Evolutionary conservation across 2,888 invertebrate genomes (phyloP), one percentile per base, ranked within the genome.

Genomic region (Brachyptera risi): DNA sequence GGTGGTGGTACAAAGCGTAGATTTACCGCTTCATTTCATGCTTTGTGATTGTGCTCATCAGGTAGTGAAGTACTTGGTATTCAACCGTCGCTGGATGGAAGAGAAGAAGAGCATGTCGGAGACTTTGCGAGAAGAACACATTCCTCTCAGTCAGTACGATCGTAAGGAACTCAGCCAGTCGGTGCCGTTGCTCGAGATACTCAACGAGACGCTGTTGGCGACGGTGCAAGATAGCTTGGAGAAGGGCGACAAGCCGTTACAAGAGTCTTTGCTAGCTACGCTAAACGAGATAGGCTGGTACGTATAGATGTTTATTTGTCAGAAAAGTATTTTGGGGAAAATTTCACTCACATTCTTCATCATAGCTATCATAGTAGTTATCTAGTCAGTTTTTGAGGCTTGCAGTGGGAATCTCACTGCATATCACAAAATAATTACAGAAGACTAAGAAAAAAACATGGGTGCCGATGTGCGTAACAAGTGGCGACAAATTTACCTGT

Each of bases 221-320:
- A 13, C 49, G 23, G 9, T 54, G 35, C 47, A 49, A n/a, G 40
- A 27, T 11, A 57, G 31, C 13, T 37, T 56, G 44, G 44, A 17
- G 44, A 24, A 15, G 1, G 13, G 26, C 2, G 59, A 59, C 49
- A 50, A 56, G 21, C 19, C 38, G 9, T 27, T 59, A 9, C 59
- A 63, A 35, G 59, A 57, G 27, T 54, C 59, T 1, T 26, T 63
- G 17, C 13, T 56, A n/a, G 35, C 56, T 7, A 63, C 62, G 3
- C 35, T 63, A n/a, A 56, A 49, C 13, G 56, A 59, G 38, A 60
- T 63, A 31, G 62, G 62, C n/a, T 59, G 62, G 62, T 63, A 58
- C n/a, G n/a, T n/a, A n/a, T n/a, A n/a, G n/a, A n/a, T n/a, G n/a
- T n/a, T n/a, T n/a, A n/a, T n/a, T n/a, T n/a, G n/a, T n/a, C n/a